phyloP scores from a whole-genome alignment of 2,797 vertebrate species.

The Petrocephalus schoutedeni region DNA sequence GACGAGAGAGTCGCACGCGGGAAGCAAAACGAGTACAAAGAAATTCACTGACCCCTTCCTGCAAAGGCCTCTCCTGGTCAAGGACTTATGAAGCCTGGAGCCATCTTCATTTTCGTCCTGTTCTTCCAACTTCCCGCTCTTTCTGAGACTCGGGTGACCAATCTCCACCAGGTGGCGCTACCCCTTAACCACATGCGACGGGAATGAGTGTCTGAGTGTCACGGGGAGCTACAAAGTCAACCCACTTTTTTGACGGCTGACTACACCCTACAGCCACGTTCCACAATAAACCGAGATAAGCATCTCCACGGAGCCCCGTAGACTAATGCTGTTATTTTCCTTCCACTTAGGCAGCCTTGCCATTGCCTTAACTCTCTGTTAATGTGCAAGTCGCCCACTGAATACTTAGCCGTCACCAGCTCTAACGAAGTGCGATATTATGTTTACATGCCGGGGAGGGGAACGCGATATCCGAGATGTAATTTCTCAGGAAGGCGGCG shows the following conservation, averaged over 20 bases:
- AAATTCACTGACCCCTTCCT: not conserved
- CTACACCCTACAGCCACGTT: not conserved
- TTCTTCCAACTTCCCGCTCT: constrained; percentile 28
- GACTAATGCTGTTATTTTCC: not conserved
- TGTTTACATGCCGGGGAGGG: constrained; percentile 35
- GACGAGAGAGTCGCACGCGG: constrained; percentile 40
- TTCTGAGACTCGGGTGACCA: constrained; percentile 18
- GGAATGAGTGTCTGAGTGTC: not conserved
- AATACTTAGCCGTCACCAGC: not conserved
- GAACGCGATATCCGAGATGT: constrained; percentile 37
- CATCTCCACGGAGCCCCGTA: not conserved
- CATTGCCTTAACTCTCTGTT: not conserved
- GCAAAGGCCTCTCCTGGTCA: not conserved
- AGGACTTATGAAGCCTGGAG: constrained; percentile 23
- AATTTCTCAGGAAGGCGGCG: constrained; percentile 41
- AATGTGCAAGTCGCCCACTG: not conserved
- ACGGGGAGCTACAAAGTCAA: constrained; percentile 29
- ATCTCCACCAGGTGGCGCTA: not conserved
- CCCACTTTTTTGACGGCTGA: constrained; percentile 24
- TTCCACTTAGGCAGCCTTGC: not conserved
- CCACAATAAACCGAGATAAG: not conserved
- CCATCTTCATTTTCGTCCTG: constrained; percentile 41
- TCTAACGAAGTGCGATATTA: constrained; percentile 7
- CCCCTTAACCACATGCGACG: not conserved
- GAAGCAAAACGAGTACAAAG: constrained; percentile 22